These are phyloP conservation scores for Herpailurus yagouaroundi DNA, from an alignment of 2,113 vertebrate species.

Conservation along the genomic window DNA sequence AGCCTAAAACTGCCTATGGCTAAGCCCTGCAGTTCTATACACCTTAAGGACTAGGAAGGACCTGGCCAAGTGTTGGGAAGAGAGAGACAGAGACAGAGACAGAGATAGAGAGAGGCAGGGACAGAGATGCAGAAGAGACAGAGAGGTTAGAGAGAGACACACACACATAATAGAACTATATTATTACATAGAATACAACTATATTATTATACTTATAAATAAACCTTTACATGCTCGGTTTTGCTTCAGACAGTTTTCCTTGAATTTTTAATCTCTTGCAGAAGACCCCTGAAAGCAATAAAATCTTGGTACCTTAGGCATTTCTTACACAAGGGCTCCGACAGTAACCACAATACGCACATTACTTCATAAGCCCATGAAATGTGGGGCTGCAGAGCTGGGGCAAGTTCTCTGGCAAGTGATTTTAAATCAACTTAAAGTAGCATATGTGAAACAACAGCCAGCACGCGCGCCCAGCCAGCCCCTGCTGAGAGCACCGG, in stretches of 20 bases:
- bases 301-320: background rate
- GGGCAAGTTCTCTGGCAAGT: background rate
- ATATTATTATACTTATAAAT: background rate
- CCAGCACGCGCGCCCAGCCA: background rate
- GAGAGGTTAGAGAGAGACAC: background rate
- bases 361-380: background rate
- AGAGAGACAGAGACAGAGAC: too few relatives aligned
- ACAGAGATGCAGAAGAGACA: background rate
- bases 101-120: background rate
- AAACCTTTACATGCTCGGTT: background rate
- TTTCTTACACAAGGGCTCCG: background rate
- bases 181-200: background rate
- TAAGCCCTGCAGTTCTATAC: background rate
- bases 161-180: too few relatives aligned
- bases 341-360: background rate
- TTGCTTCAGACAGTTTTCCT: background rate
- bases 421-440: slow-evolving; percentile 3
- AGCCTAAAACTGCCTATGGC: background rate
- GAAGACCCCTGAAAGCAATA: background rate
- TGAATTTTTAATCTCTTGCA: background rate
- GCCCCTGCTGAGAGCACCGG: background rate
- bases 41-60: background rate
- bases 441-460: background rate
- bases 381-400: background rate
- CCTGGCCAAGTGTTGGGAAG: background rate